Evolutionary conservation across 2,888 invertebrate species (phyloP), one percentile per base, ranked within the genome.

Genomic region (Eugnorisma glareosa): DNA sequence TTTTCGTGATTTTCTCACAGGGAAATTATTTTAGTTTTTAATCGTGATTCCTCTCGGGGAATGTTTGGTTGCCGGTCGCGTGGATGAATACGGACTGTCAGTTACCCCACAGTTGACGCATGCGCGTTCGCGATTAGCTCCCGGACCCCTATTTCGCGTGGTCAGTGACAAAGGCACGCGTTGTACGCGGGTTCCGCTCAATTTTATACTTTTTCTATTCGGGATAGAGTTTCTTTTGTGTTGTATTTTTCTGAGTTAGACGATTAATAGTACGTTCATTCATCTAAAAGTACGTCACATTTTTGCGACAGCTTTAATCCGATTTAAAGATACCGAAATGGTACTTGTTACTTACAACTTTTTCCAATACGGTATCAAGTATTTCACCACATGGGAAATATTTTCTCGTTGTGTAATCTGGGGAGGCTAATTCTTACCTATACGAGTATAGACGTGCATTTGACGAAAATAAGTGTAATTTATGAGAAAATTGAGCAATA

Each of bases 81-180:
- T 88, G 86, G 82, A 73, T 84, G 75, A 74, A 69, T 81, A 71
- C 66, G 77, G 82, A 86, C 89, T 90, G 90, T 87, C 90, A 90
- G 90, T 90, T 89, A 92, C 91, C 92, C 92, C 86, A 79, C 84
- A 79, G 69, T 75, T 79, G 71, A 82, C 94, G 93, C 94, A 92
- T 94, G 94, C 94, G 94, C 88, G 74, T 37, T 89, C 74, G 68
- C 67, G 82, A 73, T 81, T 78, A 82, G 71, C 77, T 86, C 87
- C 87, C 84, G 85, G 93, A 92, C 93, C 93, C 93, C 92, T 91
- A 90, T 89, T 90, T 89, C 73, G 89, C 89, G 85, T 85, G 75
- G 84, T 83, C 86, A 84, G 76, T 76, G 75, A 78, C 81, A 70
- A 67, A 73, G 37, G 67, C 67, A 43, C 71, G 73, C 69, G 40